Base-by-base conservation (phyloP, 2,888 invertebrate genomes). In the Reticulitermes lucifugus region DNA sequence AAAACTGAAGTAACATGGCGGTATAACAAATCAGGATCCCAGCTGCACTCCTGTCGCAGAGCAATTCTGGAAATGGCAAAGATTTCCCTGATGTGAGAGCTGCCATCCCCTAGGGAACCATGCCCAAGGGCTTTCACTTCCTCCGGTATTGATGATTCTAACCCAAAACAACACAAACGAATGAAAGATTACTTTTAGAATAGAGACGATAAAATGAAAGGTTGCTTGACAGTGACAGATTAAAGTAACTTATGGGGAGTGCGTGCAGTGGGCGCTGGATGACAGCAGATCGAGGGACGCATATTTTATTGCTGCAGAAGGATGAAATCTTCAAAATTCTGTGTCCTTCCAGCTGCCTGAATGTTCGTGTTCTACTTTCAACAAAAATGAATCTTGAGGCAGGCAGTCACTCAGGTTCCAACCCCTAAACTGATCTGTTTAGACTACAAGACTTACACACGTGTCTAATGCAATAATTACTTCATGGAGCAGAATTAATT, bases 121-220 rank as follows among this genome's bases (percentile, higher is more conserved):
- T 21, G 29, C 46, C 65, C 65, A 46, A 70, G 81, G 81, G 81
- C 29, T 35, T 80, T 77, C 46, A 77, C n/a, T 46, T 43, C 77
- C 43, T 46, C 70, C 70, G 12, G 41, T 73, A 41, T 21, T 70
- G 70, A 25, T 29, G 70, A 25, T 70, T 29, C 29, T 14, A 29
- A n/a, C 73, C 18, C 21, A n/a, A 79, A 79, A 79, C n/a, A 25
- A 41, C 55, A 51, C 43, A 83, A 83, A 73, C 59, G 83, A 59
- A 51, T 85, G 85, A 85, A 80, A 85, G 85, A 85, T 85, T 83
- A 73, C 83, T 83, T 85, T 79, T 79, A 51, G 83, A 46, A 85
- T 46, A 77, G 75, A 65, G 65, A 83, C 77, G 75, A 41, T 73
- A 83, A 83, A 83, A 83, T 83, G 83, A 83, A 83, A 83, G 83